Base-by-base conservation (phyloP, 2,888 invertebrate species). In the Andrena trimmerana region DNA sequence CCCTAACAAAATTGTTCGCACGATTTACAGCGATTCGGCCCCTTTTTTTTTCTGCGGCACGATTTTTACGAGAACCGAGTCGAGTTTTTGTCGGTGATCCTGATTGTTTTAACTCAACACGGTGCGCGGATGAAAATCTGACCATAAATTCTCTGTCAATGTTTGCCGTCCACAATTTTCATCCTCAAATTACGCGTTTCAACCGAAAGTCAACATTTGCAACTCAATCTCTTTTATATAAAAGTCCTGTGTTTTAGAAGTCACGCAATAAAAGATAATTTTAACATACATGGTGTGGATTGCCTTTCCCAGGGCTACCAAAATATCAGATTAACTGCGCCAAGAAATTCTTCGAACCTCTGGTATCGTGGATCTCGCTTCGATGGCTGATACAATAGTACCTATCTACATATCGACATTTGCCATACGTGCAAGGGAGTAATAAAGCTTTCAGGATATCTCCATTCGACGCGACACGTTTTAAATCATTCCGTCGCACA, bases 101-200 rank as follows among this genome's bases (percentile, higher is more conserved):
- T 71, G 71, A 80, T 80, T 71, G 80, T 78, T 80, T 80, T 71
- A 69, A 70, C 78, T 60, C 59, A 57, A 67, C 66, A 62, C 54
- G 42, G 54, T 20, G 6, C 62, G 36, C 16, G 27, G 57, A 54
- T 72, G 69, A 57, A 69, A 62, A 59, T 62, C 24, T 57, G 48
- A 54, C 65, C 20, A n/a, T 42, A 66, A 67, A 71, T 67, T 36
- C 70, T 20, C 48, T 31, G 20, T 5, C 27, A 65, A 36, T 29
- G 57, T 62, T 65, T 52, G 24, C 24, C 57, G 59, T 65, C 24
- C 59, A 67, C 60, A 66, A 54, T 63, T 62, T 79, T 79, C 57
- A 78, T 54, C 42, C 42, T 5, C 20, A 31, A 71, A 78, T 71
- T 70, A 78, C 71, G 10, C 7, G 27, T 13, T 67, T 42, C 52